phyloP scores from a whole-genome alignment of 2,888 invertebrate genomes.

The Thymelicus sylvestris region DNA sequence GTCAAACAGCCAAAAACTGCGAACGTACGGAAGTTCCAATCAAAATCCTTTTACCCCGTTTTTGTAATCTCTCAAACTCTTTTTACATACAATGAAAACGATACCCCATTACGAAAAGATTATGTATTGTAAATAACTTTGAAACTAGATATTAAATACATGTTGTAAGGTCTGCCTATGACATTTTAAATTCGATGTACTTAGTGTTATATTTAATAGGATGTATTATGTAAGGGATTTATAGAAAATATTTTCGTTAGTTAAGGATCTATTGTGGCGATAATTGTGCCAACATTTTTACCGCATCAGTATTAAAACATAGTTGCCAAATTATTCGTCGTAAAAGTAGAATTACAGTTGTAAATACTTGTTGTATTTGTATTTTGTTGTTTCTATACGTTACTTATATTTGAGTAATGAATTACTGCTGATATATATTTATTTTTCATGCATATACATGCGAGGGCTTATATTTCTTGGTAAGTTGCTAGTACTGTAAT shows the following conservation, averaged over 20 bases:
- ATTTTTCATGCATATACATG: slow-evolving; percentile 80
- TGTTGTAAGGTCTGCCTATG: slow-evolving; percentile 75
- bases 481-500: slow-evolving; percentile 58
- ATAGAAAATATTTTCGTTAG: slow-evolving; percentile 77
- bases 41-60: slow-evolving; percentile 22
- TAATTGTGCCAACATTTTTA: slow-evolving; percentile 84
- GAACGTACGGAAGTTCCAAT: slow-evolving; percentile 8
- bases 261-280: slow-evolving; percentile 65
- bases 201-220: slow-evolving; percentile 73
- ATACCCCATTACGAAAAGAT: slow-evolving; percentile 64
- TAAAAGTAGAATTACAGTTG: slow-evolving; percentile 69
- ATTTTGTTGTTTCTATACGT: slow-evolving; percentile 54
- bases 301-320: slow-evolving; percentile 83
- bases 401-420: slow-evolving; percentile 53
- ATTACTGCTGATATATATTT: slow-evolving; percentile 67
- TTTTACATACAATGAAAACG: slow-evolving; percentile 67
- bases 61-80: slow-evolving; percentile 40
- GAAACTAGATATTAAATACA: slow-evolving; percentile 61
- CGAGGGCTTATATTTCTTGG: slow-evolving; percentile 72
- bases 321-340: slow-evolving; percentile 78
- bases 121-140: slow-evolving; percentile 76
- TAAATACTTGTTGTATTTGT: slow-evolving; percentile 71
- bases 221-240: slow-evolving; percentile 67
- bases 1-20: slow-evolving; percentile 46
- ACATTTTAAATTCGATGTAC: slow-evolving; percentile 82